Conservation (phyloP, 1,140 invertebrate genomes). For the Copidosoma floridanum region DNA sequence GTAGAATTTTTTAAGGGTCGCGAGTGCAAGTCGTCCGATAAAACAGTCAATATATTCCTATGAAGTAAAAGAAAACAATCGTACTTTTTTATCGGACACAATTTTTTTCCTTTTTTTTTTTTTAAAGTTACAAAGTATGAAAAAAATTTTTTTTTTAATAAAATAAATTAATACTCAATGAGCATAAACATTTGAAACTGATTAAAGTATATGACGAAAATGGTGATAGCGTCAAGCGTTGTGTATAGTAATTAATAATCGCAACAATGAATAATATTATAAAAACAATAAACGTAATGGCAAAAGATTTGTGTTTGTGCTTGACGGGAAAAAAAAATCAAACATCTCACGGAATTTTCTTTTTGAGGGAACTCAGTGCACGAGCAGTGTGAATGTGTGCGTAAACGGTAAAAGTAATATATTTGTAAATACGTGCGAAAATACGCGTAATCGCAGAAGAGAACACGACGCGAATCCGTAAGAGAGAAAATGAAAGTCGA, state of each 20-base stretch:
- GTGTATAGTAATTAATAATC: constrained; percentile 16
- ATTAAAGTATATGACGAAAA: not conserved
- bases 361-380: constrained; percentile 3
- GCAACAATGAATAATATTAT: not conserved
- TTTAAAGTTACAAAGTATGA: no score
- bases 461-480: not conserved
- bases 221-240: constrained; percentile 14
- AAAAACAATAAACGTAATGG: not conserved
- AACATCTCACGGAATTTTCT: constrained; percentile 13
- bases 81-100: constrained; percentile 10
- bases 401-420: constrained; percentile 12
- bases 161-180: no score
- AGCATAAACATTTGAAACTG: not conserved
- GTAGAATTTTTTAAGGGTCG: not conserved
- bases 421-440: constrained; percentile 20
- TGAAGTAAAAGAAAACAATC: constrained; percentile 8
- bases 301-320: constrained; percentile 7
- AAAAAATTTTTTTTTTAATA: constrained; percentile 11
- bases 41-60: constrained; percentile 25
- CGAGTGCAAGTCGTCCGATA: constrained; percentile 13
- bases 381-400: not conserved
- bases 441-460: not conserved
- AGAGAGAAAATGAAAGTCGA: constrained; percentile 4
- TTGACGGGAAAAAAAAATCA: constrained; percentile 28
- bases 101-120: no score